Evolutionary conservation across 2,888 invertebrate genomes (phyloP).

Genomic region (Sesia bembeciformis): DNA sequence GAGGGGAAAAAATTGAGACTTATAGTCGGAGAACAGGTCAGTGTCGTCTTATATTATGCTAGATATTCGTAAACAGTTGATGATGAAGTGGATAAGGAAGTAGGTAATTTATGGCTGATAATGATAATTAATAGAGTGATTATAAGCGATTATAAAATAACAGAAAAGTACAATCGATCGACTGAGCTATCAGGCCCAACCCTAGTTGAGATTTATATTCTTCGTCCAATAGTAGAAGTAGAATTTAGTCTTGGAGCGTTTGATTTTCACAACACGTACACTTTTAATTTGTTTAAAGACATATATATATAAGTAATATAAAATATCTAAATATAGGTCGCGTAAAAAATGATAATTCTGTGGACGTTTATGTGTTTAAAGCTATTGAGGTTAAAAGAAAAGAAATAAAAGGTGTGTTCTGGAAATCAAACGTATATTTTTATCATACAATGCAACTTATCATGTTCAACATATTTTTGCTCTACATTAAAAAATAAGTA

Average conservation of each 20-base stretch:
- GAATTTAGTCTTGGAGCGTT: constrained; percentile 40
- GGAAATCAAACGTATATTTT: constrained; percentile 37
- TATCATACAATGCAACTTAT: constrained; percentile 30
- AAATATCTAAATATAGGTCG: no score
- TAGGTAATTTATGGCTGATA: no score
- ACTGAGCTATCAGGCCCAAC: constrained; percentile 30
- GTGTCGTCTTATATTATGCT: no score
- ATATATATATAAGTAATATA: background rate
- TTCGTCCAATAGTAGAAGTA: constrained; percentile 68
- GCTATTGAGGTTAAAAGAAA: no score
- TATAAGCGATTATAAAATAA: no score
- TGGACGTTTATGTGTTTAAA: no score
- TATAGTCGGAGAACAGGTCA: no score
- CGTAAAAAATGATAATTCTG: no score
- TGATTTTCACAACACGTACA: constrained; percentile 39
- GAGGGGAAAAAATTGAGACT: no score
- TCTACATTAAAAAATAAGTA: constrained; percentile 13
- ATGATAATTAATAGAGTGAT: no score
- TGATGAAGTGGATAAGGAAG: no score
- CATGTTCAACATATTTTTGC: constrained; percentile 30
- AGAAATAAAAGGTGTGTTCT: constrained; percentile 20
- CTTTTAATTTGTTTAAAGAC: background rate
- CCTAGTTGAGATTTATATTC: constrained; percentile 46
- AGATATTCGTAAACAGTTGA: no score
- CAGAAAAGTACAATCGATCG: constrained; percentile 27